Conservation (phyloP, 2,888 invertebrate species). For the Brenthis hecate region DNA sequence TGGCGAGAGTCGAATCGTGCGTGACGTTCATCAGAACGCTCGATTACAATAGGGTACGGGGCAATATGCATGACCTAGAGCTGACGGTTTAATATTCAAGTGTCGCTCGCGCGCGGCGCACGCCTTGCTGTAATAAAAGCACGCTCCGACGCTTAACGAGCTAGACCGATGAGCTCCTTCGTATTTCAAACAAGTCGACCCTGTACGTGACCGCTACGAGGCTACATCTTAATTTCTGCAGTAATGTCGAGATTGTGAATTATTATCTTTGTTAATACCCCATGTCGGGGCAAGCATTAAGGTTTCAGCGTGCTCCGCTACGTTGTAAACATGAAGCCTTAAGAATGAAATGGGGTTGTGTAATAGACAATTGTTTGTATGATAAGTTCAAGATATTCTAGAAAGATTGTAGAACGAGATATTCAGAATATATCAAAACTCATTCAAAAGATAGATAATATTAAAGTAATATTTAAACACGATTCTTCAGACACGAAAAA, state of each 20-base stretch:
- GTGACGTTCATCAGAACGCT: constrained; percentile 45
- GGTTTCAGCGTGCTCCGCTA: constrained; percentile 38
- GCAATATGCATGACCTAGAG: constrained; percentile 76
- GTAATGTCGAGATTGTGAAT: constrained; percentile 71
- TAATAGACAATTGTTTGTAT: too few species aligned
- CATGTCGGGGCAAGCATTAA: constrained; percentile 36
- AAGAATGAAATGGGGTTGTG: not conserved
- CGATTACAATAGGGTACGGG: constrained; percentile 59
- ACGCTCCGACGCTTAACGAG: constrained; percentile 80
- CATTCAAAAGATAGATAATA: too few species aligned
- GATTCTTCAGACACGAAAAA: not conserved
- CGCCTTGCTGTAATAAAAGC: constrained; percentile 78
- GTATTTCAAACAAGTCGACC: constrained; percentile 79
- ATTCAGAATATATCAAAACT: too few species aligned
- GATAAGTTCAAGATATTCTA: not conserved
- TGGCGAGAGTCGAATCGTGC: constrained; percentile 53
- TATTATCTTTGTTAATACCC: constrained; percentile 56
- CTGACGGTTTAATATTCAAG: constrained; percentile 72
- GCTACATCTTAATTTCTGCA: constrained; percentile 60
- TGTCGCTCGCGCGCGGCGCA: constrained; percentile 69
- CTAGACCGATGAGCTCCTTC: constrained; percentile 77
- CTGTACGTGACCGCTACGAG: constrained; percentile 73
- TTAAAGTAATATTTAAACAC: too few species aligned
- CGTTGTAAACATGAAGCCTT: constrained; percentile 16
- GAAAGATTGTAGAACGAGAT: not conserved